Base-by-base conservation (phyloP, 2,797 vertebrate genomes). In the Syndactyla subalaris region DNA sequence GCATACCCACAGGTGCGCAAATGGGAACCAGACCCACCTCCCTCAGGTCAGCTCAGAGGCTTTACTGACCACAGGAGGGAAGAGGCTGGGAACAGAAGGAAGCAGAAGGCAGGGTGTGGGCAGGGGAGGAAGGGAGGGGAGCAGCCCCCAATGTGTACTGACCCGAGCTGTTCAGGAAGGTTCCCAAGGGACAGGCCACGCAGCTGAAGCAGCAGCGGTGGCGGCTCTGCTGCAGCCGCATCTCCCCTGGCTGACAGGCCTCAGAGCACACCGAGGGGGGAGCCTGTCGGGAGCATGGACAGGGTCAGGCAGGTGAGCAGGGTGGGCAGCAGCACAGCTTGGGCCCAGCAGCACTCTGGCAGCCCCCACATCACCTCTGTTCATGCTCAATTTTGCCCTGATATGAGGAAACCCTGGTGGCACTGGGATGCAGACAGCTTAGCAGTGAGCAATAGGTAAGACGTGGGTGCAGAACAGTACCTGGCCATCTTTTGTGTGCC, bases 101-200 rank as follows among this genome's bases (percentile, higher is more conserved):
- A 75, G 27, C 6, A 7, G 20, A 21, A 67, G 29, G 24, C 30
- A 75, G 59, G 58, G 32, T 59, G 41, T 27, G 20, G 38, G 30
- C 38, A 55, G 23, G 20, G 29, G 26, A 32, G 46, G 30, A 43
- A 39, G 14, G 20, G 24, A 21, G 9, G 27, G 30, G 58, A 15
- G 32, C 23, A 49, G 49, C 30, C n/a, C 27, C 11, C 0, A 0
- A 7, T 8, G 12, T 0, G 0, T 61, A 96, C 96, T 93, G 85
- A 96, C 96, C 95, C 0, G 89, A 98, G 78, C 51, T 97, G 94
- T 99, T 99, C 84, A 99, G 97, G 96, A 99, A 99, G 12, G 97
- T 98, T 84, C 97, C 97, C 0, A 89, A 8, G 0, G 93, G 91
- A 61, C 98, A 98, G 66, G 91, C 80, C 62, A 93, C 29, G 0